Evolutionary conservation across 2,888 invertebrate genomes (phyloP).

Genomic region (Cerceris ruficornis): DNA sequence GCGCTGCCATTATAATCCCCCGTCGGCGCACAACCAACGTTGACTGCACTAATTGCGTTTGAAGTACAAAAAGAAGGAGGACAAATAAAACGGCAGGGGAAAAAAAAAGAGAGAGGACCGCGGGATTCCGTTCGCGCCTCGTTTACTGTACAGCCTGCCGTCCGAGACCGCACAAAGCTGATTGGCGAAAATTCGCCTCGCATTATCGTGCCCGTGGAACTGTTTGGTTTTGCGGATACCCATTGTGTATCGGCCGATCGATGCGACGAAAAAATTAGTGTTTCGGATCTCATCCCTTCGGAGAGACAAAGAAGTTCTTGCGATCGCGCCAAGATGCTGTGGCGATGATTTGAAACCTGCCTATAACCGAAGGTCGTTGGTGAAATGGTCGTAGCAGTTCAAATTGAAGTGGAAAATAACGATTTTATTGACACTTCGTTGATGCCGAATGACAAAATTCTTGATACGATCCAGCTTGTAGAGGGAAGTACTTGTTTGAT

Average conservation of each 20-base stretch:
- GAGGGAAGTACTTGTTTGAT: no score
- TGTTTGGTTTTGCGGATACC: slow-evolving; percentile 41
- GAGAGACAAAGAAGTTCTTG: no score
- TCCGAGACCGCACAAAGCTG: slow-evolving; percentile 57
- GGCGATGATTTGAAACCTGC: no score
- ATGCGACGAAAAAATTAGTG: background rate
- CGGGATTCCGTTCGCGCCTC: slow-evolving; percentile 53
- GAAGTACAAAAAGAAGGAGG: slow-evolving; percentile 63
- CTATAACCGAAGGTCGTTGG: no score
- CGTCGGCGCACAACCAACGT: slow-evolving; percentile 63
- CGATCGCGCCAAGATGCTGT: no score
- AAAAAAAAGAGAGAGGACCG: slow-evolving; percentile 16
- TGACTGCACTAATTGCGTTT: slow-evolving; percentile 71
- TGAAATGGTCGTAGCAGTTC: background rate
- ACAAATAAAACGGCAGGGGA: slow-evolving; percentile 50
- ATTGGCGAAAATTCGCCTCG: slow-evolving; percentile 63
- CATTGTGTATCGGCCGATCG: slow-evolving; percentile 23
- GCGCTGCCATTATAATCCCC: slow-evolving; percentile 66
- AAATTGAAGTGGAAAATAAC: background rate
- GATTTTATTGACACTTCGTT: background rate
- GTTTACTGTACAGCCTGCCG: slow-evolving; percentile 48
- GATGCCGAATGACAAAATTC: no score
- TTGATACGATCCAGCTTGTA: no score
- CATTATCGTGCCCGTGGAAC: slow-evolving; percentile 51
- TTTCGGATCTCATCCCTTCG: background rate